Base-by-base conservation (phyloP, 92 coral and sea anemone species). In the Bergia puertoricense region DNA sequence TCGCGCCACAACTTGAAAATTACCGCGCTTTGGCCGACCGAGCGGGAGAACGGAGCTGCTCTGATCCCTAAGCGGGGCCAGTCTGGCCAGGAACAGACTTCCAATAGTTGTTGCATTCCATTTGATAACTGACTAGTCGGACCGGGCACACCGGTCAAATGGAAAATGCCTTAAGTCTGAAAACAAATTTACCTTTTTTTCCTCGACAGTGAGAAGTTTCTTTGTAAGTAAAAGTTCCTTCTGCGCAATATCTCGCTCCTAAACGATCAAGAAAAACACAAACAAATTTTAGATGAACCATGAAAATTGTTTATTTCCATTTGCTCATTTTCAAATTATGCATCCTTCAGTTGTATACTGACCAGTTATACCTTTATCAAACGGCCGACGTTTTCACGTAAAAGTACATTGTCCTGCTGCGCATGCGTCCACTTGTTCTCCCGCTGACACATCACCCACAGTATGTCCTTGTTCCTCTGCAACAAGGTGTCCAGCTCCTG, bases 361-460 rank as follows among this genome's bases (percentile, higher is more conserved):
- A 30, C 38, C 18, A n/a, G 54, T 77, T 45, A 30, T 82, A 84
- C 87, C 87, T 84, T 50, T 69, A 36, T 69, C 43, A 84, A 69
- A 38, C 59, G 45, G 65, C 30, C 40, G n/a, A 36, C 46, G 37
- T 38, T 69, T 36, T 84, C 87, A 51, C n/a, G 56, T 6, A 84
- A 23, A 10, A 14, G 46, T 13, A 50, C 43, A 15, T 84, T 84
- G 37, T 71, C 56, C 46, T 71, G 66, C 45, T 84, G 87, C 87
- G 87, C 87, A 72, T 84, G 87, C 48, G 87, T 79, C 87, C 87
- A 84, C 78, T 71, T 84, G 66, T 46, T 39, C 51, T 84, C 87
- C 42, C 45, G 8, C 68, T 84, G 57, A 39, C 87, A 84, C 87
- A 84, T 84, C n/a, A 84, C 87, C 87, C 87, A 84, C 20, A 84